These are phyloP conservation scores for Poecile atricapillus DNA, from an alignment of 2,113 vertebrate genomes.

Conservation along the genomic window DNA sequence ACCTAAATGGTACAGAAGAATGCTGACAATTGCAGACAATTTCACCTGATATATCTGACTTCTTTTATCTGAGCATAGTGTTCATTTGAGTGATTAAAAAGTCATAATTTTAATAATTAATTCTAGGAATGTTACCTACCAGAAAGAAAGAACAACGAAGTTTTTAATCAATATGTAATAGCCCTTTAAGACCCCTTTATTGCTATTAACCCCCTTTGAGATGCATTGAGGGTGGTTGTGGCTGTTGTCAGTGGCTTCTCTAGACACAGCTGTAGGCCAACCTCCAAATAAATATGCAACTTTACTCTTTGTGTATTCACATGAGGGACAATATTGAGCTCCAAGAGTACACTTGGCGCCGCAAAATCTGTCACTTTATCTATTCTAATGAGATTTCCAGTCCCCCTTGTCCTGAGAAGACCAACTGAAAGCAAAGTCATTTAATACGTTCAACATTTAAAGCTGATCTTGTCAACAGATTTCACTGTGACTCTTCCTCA, in stretches of 20 bases:
- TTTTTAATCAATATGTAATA: background rate
- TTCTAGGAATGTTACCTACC: background rate
- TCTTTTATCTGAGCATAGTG: background rate
- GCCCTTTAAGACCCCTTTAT: background rate
- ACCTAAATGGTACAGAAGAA: background rate
- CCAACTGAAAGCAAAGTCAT: background rate
- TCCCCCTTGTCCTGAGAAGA: background rate
- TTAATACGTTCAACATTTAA: background rate
- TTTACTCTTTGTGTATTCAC: background rate
- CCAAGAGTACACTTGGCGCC: background rate
- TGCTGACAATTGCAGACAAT: background rate
- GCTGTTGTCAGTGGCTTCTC: background rate
- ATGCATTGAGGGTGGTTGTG: background rate
- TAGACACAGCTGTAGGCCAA: background rate
- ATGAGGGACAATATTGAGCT: background rate
- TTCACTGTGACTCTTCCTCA: conserved; percentile 23
- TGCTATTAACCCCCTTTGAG: background rate
- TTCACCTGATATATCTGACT: background rate
- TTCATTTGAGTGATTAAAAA: background rate
- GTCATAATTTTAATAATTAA: background rate
- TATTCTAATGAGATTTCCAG: conserved; percentile 5
- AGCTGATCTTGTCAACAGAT: background rate
- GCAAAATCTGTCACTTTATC: background rate
- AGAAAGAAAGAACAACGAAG: background rate
- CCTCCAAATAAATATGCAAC: background rate